These are phyloP conservation scores for Palythoa grandis DNA, from an alignment of 92 coral and sea anemone genomes.

Conservation along the genomic window DNA sequence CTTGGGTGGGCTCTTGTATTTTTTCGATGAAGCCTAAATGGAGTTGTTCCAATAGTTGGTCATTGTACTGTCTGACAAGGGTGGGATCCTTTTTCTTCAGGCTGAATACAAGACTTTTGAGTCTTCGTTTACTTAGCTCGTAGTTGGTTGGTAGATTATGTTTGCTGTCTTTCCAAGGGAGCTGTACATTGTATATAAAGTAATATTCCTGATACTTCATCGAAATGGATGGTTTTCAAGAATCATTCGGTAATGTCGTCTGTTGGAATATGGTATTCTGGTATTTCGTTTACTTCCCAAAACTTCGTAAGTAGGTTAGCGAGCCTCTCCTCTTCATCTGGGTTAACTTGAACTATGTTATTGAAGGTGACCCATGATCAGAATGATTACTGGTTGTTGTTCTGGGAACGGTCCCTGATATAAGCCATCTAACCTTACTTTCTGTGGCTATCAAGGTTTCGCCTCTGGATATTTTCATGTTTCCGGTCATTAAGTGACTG, in stretches of 20 bases:
- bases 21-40: conserved; percentile 60
- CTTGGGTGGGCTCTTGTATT: conserved; percentile 41
- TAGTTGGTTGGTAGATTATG: conserved; percentile 35
- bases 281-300: conserved; percentile 40
- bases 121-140: conserved; percentile 19
- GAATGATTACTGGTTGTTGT: not conserved
- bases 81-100: not conserved
- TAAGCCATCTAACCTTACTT: conserved; percentile 8
- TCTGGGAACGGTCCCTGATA: conserved; percentile 1
- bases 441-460: not conserved
- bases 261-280: not conserved
- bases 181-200: conserved; percentile 35
- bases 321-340: conserved; percentile 20
- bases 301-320: conserved; percentile 28
- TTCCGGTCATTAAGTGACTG: conserved; percentile 6
- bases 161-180: conserved; percentile 42
- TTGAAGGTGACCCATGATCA: not conserved
- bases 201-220: conserved; percentile 32
- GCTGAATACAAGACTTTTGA: conserved; percentile 9
- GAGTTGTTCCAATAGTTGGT: conserved; percentile 55
- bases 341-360: not conserved
- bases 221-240: conserved; percentile 40
- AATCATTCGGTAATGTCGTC: not conserved
- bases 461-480: not conserved
- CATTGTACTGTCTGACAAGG: conserved; percentile 26